Evolutionary conservation across 2,888 invertebrate species (phyloP).

Genomic region (Carterocephalus palaemon): DNA sequence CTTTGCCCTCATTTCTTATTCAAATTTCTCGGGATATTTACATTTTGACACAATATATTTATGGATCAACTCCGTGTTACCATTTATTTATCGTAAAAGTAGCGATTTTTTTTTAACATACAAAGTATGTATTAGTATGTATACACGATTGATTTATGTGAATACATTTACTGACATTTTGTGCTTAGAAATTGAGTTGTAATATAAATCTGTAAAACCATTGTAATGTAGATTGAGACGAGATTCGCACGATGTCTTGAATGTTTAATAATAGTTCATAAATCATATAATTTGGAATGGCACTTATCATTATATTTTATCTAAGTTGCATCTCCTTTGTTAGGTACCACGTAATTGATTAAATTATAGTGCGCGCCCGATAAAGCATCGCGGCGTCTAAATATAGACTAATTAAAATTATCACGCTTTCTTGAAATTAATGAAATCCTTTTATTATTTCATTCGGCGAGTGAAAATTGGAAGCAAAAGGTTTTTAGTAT

Average conservation of each 20-base stretch:
- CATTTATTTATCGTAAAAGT: no score
- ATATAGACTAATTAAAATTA: constrained; percentile 6
- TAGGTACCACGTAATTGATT: constrained; percentile 14
- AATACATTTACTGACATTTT: no score
- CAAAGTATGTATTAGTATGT: no score
- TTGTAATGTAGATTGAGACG: constrained; percentile 9
- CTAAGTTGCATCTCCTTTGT: constrained; percentile 1
- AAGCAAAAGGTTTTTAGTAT: no score
- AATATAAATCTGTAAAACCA: constrained; percentile 13
- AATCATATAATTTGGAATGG: constrained; percentile 17
- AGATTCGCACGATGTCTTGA: constrained; percentile 13
- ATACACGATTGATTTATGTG: no score
- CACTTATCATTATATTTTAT: constrained; percentile 10
- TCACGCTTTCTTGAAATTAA: no score
- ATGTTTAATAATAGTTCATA: constrained; percentile 14
- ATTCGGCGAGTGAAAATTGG: no score
- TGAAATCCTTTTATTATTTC: no score
- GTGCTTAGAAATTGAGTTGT: constrained; percentile 14
- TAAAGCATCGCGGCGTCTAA: no score
- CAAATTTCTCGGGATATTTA: constrained; percentile 18
- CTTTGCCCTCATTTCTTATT: constrained; percentile 15
- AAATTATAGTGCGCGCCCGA: no score
- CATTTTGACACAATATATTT: constrained; percentile 21
- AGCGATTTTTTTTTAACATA: not conserved
- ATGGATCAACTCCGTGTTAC: not conserved